Percentiles rank a stretch among this genome's conserved stretches.
Conservation (phyloP, 2,113 vertebrate genomes). For the Bubo bubo region DNA sequence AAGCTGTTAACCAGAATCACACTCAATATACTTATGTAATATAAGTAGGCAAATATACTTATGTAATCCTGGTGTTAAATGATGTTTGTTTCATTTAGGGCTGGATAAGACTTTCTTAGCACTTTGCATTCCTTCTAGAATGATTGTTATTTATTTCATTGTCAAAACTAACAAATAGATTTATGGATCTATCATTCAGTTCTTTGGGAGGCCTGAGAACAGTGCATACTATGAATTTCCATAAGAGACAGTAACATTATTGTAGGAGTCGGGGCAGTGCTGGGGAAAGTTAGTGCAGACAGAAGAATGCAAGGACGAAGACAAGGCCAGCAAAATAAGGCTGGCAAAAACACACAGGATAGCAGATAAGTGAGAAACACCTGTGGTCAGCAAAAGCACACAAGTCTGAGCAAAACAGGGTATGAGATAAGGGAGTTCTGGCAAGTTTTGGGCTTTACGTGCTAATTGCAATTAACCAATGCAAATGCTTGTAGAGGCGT, state of each 20-base stretch:
- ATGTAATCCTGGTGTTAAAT: neutral
- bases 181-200: neutral
- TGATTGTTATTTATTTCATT: neutral
- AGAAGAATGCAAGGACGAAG: too few relatives aligned
- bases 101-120: neutral
- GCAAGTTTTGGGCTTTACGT: too few relatives aligned
- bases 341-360: too few relatives aligned
- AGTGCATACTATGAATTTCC: neutral
- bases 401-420: too few relatives aligned
- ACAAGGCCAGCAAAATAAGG: too few relatives aligned
- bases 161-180: neutral
- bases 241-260: fast-evolving
- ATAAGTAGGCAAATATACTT: neutral
- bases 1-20: neutral
- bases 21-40: neutral
- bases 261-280: too few relatives aligned
- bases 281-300: too few relatives aligned
- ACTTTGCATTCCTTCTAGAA: neutral
- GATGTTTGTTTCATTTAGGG: neutral
- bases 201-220: neutral
- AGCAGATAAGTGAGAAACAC: too few relatives aligned
- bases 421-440: too few relatives aligned
- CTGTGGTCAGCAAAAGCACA: too few relatives aligned
- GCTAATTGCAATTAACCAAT: too few relatives aligned
- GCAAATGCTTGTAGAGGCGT: too few relatives aligned